phyloP scores from a whole-genome alignment of 2,113 vertebrate species.

The Ceuthmochares aereus region DNA sequence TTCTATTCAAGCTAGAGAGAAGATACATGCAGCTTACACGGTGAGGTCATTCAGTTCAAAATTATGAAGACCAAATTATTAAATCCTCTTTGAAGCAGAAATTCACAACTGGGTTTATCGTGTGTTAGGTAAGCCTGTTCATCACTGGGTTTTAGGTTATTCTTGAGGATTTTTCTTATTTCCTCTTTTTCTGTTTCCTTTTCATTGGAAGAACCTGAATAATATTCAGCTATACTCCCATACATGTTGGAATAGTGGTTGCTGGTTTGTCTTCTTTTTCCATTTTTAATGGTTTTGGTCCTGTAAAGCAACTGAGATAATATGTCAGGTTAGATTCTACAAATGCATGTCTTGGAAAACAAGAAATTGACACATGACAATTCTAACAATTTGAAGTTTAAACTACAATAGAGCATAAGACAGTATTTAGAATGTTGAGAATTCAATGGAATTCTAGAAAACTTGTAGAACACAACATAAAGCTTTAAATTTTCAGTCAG shows the following conservation, averaged over 20 bases:
- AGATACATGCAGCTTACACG: not conserved
- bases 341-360: not conserved
- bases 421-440: not conserved
- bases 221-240: not conserved
- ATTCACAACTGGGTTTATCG: not conserved
- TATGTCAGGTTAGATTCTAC: not conserved
- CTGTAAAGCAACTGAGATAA: not conserved
- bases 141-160: not conserved
- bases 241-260: not conserved
- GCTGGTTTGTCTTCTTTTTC: not conserved
- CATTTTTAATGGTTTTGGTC: not conserved
- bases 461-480: not conserved
- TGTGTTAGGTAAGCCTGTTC: not conserved
- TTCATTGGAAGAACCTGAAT: not conserved
- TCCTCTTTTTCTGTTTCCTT: not conserved
- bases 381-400: not conserved
- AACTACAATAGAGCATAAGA: not conserved
- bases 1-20: not conserved
- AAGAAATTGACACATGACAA: not conserved
- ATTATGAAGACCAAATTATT: not conserved
- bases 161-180: not conserved
- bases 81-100: not conserved
- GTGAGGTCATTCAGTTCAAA: not conserved
- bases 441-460: not conserved
- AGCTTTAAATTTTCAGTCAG: not conserved